phyloP scores from a whole-genome alignment of 2,888 invertebrate genomes.

The Malacosoma neustria region DNA sequence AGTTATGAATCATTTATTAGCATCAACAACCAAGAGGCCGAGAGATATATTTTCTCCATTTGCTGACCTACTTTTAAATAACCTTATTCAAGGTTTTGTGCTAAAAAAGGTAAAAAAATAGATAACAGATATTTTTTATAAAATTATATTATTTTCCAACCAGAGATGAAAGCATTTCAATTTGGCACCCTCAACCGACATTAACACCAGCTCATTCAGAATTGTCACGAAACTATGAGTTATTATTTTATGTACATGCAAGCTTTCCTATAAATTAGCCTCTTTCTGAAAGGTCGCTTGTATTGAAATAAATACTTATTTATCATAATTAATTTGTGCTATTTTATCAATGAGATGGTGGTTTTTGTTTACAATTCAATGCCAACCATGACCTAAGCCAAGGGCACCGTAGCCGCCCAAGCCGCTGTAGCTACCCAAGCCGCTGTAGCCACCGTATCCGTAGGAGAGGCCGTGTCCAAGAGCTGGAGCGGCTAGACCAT shows the following conservation, averaged over 20 bases:
- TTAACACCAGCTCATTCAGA: background rate
- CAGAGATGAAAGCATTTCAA: background rate
- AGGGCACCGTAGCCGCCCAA: constrained; percentile 17
- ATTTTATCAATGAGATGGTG: background rate
- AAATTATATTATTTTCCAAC: too few species aligned
- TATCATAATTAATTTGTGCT: background rate
- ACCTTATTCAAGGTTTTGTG: too few species aligned
- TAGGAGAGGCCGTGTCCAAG: constrained; percentile 22
- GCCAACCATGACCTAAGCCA: constrained; percentile 49
- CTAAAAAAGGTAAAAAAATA: too few species aligned
- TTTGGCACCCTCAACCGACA: background rate
- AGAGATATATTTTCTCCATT: too few species aligned
- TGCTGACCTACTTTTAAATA: too few species aligned
- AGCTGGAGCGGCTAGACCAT: constrained; percentile 15
- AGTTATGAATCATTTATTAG: too few species aligned
- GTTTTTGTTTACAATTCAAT: constrained; percentile 17
- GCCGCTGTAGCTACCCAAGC: constrained; percentile 10
- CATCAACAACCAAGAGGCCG: too few species aligned
- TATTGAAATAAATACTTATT: background rate
- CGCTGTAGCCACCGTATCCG: constrained; percentile 7
- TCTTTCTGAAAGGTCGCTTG: background rate
- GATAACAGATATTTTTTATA: too few species aligned
- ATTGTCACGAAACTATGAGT: background rate
- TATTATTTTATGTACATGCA: too few species aligned
- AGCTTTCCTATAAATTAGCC: too few species aligned